These are phyloP conservation scores for Emydura subglobosa DNA, from an alignment of 2,113 vertebrate genomes.

Conservation along the genomic window DNA sequence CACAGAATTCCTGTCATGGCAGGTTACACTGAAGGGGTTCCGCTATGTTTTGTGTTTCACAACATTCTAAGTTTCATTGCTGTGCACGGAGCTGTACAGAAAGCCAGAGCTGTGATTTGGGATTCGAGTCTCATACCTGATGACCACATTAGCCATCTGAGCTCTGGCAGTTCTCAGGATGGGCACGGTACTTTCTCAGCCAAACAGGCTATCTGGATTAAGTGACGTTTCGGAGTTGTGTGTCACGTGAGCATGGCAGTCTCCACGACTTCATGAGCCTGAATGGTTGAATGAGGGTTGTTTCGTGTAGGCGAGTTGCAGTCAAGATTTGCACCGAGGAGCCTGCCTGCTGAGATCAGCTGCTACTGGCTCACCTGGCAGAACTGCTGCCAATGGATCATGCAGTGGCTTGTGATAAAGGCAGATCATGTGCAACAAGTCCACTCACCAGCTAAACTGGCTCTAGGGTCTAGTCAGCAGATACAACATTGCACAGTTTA, in stretches of 20 bases:
- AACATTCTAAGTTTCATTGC: constrained; percentile 60
- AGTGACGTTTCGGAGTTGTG: background rate
- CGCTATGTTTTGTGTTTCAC: constrained; percentile 72
- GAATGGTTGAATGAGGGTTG: background rate
- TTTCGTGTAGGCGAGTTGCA: rapidly evolving
- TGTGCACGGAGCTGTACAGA: constrained; percentile 6
- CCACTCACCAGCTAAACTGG: background rate
- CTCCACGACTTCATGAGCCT: background rate
- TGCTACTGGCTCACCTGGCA: constrained; percentile 30
- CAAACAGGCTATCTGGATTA: constrained; percentile 23
- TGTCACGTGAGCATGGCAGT: background rate
- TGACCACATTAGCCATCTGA: constrained; percentile 72
- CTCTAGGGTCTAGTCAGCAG: constrained; percentile 1
- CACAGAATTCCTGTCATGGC: constrained; percentile 69
- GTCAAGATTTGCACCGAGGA: background rate
- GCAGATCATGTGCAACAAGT: constrained; percentile 53
- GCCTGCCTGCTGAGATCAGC: background rate
- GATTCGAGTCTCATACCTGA: constrained; percentile 31
- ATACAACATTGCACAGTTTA: background rate
- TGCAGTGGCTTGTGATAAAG: constrained; percentile 31
- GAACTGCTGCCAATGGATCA: background rate
- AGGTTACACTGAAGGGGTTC: constrained; percentile 63
- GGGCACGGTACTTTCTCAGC: constrained; percentile 52
- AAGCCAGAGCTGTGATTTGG: constrained; percentile 57
- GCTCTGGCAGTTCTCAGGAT: constrained; percentile 39